Percentiles rank a stretch among this genome's conserved stretches.
phyloP scores from a whole-genome alignment of 2,888 invertebrate species.

The Spisula subtruncata region DNA sequence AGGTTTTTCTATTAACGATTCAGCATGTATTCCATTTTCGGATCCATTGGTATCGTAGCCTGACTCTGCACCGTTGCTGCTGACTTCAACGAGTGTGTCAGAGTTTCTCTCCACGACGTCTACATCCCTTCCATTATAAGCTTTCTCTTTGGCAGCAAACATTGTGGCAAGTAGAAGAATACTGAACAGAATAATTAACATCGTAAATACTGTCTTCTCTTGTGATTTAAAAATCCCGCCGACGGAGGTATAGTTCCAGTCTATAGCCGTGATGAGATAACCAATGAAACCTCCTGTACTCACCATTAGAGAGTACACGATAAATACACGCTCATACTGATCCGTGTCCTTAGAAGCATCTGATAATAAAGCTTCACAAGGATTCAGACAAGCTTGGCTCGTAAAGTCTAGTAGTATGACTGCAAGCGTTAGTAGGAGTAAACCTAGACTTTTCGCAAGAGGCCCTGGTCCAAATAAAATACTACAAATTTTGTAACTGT shows the following conservation, averaged over 20 bases:
- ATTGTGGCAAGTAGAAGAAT: constrained; percentile 94
- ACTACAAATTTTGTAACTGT: constrained; percentile 81
- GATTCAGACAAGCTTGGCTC: constrained; percentile 98
- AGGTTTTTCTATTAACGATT: not conserved
- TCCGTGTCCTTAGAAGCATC: constrained; percentile 96
- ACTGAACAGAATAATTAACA: constrained; percentile 96
- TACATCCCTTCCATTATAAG: constrained; percentile 88
- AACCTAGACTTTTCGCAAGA: constrained; percentile 74
- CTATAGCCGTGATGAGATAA: constrained; percentile 92
- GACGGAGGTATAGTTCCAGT: constrained; percentile 94
- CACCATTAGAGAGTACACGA: constrained; percentile 98
- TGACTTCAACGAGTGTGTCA: constrained; percentile 46
- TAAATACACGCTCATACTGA: constrained; percentile 97
- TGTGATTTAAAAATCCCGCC: constrained; percentile 93
- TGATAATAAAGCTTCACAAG: constrained; percentile 96
- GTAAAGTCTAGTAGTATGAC: constrained; percentile 97
- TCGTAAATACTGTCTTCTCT: constrained; percentile 96
- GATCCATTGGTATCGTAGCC: constrained; percentile 85
- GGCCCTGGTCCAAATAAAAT: constrained; percentile 74
- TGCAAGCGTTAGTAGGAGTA: constrained; percentile 90
- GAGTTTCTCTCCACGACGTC: not conserved
- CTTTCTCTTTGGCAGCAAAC: constrained; percentile 96
- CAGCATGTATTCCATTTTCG: constrained; percentile 60
- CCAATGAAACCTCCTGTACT: constrained; percentile 98
- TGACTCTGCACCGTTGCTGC: constrained; percentile 72